Evolutionary conservation across 92 coral and sea anemone species (phyloP).

Genomic region (Palythoa grandis): DNA sequence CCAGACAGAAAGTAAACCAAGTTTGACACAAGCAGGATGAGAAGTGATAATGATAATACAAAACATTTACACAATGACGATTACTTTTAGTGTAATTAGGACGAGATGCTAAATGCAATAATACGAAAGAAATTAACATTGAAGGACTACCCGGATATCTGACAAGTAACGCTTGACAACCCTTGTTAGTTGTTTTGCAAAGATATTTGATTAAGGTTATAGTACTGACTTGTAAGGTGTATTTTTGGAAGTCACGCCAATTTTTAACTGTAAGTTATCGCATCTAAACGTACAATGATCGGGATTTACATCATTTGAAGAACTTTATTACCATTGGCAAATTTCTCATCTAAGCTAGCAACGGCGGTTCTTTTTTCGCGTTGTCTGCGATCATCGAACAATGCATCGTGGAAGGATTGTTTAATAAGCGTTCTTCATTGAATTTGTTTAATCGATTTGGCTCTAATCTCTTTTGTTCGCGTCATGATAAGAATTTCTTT

Average conservation of each 20-base stretch:
- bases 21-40: constrained; percentile 18
- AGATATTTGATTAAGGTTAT: background rate
- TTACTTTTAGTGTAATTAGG: background rate
- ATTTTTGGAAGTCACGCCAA: background rate
- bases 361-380: too few species aligned
- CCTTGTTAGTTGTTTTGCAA: background rate
- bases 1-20: constrained; percentile 27
- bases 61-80: constrained; percentile 24
- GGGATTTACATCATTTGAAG: background rate
- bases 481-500: too few species aligned
- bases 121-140: constrained; percentile 24
- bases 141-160: background rate
- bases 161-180: background rate
- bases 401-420: too few species aligned
- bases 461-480: too few species aligned
- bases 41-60: background rate
- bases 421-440: too few species aligned
- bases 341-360: too few species aligned
- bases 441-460: too few species aligned
- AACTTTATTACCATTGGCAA: too few species aligned
- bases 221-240: background rate
- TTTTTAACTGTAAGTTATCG: background rate
- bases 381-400: too few species aligned
- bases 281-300: background rate
- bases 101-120: background rate